Percentiles rank a stretch among this genome's conserved stretches.
Conservation (phyloP, 1,140 invertebrate species). For the Saccostrea cuccullata region DNA sequence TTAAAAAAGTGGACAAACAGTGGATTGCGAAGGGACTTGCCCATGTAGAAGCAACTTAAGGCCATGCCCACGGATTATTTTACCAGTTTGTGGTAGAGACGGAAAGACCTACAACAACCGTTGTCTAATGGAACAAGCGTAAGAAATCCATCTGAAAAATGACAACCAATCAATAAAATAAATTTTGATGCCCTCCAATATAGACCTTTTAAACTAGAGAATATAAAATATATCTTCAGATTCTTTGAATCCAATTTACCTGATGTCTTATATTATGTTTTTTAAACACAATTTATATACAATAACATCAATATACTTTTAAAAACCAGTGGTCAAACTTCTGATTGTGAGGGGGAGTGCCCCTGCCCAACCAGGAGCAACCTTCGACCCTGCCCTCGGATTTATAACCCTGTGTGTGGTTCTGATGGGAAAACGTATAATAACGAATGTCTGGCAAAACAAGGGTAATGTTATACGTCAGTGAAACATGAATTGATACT, state of each 20-base stretch:
- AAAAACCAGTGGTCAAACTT: neutral
- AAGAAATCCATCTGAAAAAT: neutral
- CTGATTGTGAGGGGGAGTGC: neutral
- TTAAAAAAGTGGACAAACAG: neutral
- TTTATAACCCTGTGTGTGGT: constrained; percentile 31
- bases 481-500: too few relatives aligned
- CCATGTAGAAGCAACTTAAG: neutral
- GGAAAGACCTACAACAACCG: constrained; percentile 40
- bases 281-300: too few relatives aligned
- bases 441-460: constrained; percentile 36
- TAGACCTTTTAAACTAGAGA: too few relatives aligned
- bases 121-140: neutral
- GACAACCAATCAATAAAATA: too few relatives aligned
- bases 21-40: neutral
- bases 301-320: too few relatives aligned
- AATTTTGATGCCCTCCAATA: too few relatives aligned
- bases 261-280: too few relatives aligned
- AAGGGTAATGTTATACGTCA: neutral
- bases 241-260: too few relatives aligned
- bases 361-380: neutral
- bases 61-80: neutral
- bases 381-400: constrained; percentile 21
- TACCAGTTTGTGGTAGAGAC: constrained; percentile 42
- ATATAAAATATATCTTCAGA: too few relatives aligned
- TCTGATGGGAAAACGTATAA: constrained; percentile 42